Percentiles rank a stretch among this genome's conserved stretches.
phyloP scores from a whole-genome alignment of 1,140 invertebrate species.

The Drosophila santomea region DNA sequence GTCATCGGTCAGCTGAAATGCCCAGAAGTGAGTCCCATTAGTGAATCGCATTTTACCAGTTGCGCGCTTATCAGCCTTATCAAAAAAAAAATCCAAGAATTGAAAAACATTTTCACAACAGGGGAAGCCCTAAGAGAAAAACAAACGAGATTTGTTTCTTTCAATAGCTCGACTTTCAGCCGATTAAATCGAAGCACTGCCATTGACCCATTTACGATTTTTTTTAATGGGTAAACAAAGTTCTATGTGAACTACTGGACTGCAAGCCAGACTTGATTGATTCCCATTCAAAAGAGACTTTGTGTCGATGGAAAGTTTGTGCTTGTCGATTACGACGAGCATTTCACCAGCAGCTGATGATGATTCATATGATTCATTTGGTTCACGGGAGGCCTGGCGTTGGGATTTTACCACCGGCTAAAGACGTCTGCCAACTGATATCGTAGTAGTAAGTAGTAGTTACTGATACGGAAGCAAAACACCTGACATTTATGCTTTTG shows the following conservation, averaged over 20 bases:
- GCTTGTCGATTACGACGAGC: neutral
- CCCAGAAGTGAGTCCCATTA: neutral
- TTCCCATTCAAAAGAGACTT: neutral
- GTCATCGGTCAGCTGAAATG: constrained; percentile 5
- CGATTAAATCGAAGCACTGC: constrained; percentile 39
- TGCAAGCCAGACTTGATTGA: neutral
- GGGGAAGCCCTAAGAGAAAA: neutral
- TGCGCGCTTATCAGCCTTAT: neutral
- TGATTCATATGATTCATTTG: neutral
- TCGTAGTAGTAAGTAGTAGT: neutral
- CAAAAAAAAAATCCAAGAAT: neutral
- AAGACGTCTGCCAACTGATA: neutral
- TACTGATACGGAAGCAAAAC: neutral
- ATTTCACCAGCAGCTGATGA: neutral
- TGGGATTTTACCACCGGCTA: neutral
- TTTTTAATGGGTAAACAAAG: neutral
- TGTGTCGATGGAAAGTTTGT: constrained; percentile 1
- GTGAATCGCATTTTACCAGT: neutral
- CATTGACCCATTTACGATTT: neutral
- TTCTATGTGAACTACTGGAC: neutral
- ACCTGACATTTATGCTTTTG: neutral
- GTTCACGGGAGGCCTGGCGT: neutral
- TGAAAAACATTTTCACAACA: neutral
- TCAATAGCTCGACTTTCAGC: neutral
- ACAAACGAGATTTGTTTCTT: constrained; percentile 1